Percentiles rank a stretch among this genome's conserved stretches.
These are phyloP conservation scores for Delia radicum DNA, from an alignment of 1,140 invertebrate genomes.

Conservation along the genomic window DNA sequence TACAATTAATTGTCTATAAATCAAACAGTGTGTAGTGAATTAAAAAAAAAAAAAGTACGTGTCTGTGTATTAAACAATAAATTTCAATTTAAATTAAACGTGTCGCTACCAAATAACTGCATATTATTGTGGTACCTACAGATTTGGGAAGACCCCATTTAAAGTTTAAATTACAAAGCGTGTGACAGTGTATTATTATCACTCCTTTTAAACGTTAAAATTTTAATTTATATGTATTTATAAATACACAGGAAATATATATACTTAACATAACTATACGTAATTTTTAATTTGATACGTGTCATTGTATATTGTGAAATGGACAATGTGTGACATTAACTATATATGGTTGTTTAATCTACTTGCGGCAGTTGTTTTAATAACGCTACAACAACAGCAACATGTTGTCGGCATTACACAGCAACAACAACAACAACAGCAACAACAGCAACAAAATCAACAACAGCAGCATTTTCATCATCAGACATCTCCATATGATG, in stretches of 20 bases:
- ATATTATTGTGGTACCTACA: background rate
- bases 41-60: background rate
- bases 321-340: slow-evolving; percentile 31
- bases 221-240: too few relatives aligned
- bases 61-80: background rate
- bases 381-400: slow-evolving; percentile 24
- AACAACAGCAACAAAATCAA: background rate
- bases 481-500: background rate
- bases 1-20: too few relatives aligned
- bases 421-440: slow-evolving; percentile 7
- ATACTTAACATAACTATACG: background rate
- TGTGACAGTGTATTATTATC: background rate
- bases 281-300: slow-evolving; percentile 11
- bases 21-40: too few relatives aligned
- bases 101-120: background rate
- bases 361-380: slow-evolving; percentile 27
- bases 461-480: background rate
- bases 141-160: background rate
- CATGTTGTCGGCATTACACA: slow-evolving; percentile 19
- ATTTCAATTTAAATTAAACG: slow-evolving; percentile 2
- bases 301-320: slow-evolving; percentile 22
- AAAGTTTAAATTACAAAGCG: background rate
- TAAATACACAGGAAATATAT: too few relatives aligned
- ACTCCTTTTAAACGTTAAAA: background rate
- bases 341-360: slow-evolving; percentile 30